phyloP scores from a whole-genome alignment of 2,113 vertebrate species.

The Salvelinus sp. region DNA sequence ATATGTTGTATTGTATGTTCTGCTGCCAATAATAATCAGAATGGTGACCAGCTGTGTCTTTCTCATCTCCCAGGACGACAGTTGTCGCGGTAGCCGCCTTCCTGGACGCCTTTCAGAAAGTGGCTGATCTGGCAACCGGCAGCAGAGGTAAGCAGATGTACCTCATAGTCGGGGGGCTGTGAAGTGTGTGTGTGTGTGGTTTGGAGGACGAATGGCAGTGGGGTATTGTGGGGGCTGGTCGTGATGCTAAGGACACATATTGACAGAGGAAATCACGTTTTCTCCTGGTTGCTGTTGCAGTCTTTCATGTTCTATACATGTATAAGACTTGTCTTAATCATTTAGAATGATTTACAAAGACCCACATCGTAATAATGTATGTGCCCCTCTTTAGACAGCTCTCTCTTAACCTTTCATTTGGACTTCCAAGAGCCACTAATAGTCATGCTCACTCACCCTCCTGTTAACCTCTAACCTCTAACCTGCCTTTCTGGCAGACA shows the following conservation, averaged over 20 bases:
- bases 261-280: too few species aligned
- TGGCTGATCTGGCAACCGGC: constrained; percentile 79
- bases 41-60: constrained; percentile 19
- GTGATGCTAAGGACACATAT: too few species aligned
- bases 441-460: constrained; percentile 36
- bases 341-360: too few species aligned
- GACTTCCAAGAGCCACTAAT: constrained; percentile 19
- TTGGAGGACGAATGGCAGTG: background rate
- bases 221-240: too few species aligned
- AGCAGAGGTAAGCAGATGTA: constrained; percentile 69
- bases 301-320: too few species aligned
- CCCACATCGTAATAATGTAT: too few species aligned
- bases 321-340: too few species aligned
- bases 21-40: background rate
- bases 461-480: too few species aligned
- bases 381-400: too few species aligned
- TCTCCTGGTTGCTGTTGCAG: too few species aligned
- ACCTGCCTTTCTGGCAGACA: too few species aligned
- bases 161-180: background rate
- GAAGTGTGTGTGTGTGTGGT: constrained; percentile 7
- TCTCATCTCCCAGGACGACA: constrained; percentile 68
- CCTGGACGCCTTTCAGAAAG: constrained; percentile 81
- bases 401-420: too few species aligned
- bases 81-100: constrained; percentile 74
- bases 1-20: background rate